Evolutionary conservation across 2,797 vertebrate species (phyloP).

Genomic region (Myripristis murdjan): DNA sequence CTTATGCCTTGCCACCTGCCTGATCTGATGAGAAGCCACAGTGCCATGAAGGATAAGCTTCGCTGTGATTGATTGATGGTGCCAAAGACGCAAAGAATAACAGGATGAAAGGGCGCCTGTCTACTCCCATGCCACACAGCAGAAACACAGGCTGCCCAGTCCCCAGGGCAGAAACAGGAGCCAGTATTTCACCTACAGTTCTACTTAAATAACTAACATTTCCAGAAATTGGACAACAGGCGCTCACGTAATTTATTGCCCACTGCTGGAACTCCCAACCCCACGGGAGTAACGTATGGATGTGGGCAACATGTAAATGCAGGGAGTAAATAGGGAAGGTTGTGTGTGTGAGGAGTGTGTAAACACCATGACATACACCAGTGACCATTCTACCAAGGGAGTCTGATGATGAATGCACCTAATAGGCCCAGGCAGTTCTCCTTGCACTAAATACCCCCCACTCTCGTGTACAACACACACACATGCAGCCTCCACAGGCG

Average conservation of each 20-base stretch:
- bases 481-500: constrained; percentile 21
- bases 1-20: constrained; percentile 29
- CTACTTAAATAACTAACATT: constrained; percentile 44
- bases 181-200: constrained; percentile 64
- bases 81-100: constrained; percentile 22
- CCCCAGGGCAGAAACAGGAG: constrained; percentile 31
- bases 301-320: constrained; percentile 66
- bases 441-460: constrained; percentile 30
- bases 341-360: constrained; percentile 5
- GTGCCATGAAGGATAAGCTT: constrained; percentile 31
- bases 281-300: constrained; percentile 44
- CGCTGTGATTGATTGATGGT: constrained; percentile 43
- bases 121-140: not conserved
- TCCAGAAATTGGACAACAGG: constrained; percentile 59
- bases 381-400: constrained; percentile 54
- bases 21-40: constrained; percentile 43
- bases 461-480: constrained; percentile 11
- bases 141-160: constrained; percentile 22
- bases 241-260: constrained; percentile 59
- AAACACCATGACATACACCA: constrained; percentile 57
- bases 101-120: not conserved
- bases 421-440: constrained; percentile 54
- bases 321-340: constrained; percentile 54
- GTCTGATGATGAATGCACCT: constrained; percentile 67
- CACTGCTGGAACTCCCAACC: constrained; percentile 30